Percentiles rank a stretch among this genome's conserved stretches.
phyloP scores from a whole-genome alignment of 2,888 invertebrate genomes.

The Heliconius ismenius region DNA sequence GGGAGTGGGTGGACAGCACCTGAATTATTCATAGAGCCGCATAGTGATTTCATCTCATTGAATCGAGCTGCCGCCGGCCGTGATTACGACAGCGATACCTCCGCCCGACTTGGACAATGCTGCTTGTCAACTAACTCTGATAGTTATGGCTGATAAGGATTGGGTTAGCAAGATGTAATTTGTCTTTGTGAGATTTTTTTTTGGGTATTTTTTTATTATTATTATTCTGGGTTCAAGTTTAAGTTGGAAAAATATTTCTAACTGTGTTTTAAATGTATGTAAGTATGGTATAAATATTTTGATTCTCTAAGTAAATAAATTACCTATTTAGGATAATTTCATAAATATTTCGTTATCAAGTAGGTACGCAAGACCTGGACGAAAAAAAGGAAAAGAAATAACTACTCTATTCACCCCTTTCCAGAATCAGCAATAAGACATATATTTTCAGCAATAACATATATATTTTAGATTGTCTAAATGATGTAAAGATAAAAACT shows the following conservation, averaged over 20 bases:
- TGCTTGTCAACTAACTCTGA: constrained; percentile 62
- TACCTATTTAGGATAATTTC: background rate
- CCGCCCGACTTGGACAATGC: constrained; percentile 58
- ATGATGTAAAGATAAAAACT: background rate
- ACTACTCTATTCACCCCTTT: background rate
- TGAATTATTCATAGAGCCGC: constrained; percentile 80
- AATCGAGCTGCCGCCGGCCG: constrained; percentile 76
- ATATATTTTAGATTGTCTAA: background rate
- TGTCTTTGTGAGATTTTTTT: background rate
- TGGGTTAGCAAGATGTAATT: constrained; percentile 12
- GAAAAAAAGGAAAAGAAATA: background rate
- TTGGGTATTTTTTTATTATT: background rate
- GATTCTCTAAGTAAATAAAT: background rate
- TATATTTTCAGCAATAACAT: background rate
- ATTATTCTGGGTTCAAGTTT: background rate
- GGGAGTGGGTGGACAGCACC: constrained; percentile 59
- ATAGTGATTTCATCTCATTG: constrained; percentile 82
- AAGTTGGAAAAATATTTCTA: background rate
- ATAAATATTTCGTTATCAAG: background rate
- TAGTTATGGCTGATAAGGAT: constrained; percentile 44
- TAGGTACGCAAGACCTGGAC: background rate
- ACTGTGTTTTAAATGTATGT: no score
- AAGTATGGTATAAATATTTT: background rate
- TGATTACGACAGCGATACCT: constrained; percentile 76
- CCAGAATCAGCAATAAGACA: background rate